Conservation (phyloP, 1,140 invertebrate species). For the Tetranychus cinnabarinus region DNA sequence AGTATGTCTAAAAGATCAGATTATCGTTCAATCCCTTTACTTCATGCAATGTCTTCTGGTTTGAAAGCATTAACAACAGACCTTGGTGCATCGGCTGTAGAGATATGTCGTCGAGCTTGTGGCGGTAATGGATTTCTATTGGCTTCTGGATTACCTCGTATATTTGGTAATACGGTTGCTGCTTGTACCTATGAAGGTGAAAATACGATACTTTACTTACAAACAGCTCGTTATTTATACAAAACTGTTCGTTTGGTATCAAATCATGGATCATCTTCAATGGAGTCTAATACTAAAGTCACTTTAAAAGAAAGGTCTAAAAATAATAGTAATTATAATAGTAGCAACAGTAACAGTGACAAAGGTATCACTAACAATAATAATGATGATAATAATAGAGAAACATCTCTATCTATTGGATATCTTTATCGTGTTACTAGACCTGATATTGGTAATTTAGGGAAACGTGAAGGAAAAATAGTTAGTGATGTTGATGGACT, state of each 20-base stretch:
- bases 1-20: constrained; percentile 43
- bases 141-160: constrained; percentile 52
- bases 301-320: too few species aligned
- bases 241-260: background rate
- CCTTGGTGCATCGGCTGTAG: constrained; percentile 42
- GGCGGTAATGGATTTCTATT: constrained; percentile 82
- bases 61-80: constrained; percentile 61
- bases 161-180: constrained; percentile 54
- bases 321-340: too few species aligned
- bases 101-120: constrained; percentile 55
- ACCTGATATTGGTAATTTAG: background rate
- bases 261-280: background rate
- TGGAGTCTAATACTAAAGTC: too few species aligned
- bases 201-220: constrained; percentile 69
- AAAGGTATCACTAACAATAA: too few species aligned
- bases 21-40: constrained; percentile 23
- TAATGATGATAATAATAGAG: background rate
- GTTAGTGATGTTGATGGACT: background rate
- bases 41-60: constrained; percentile 69
- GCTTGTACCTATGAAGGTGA: constrained; percentile 83
- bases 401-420: background rate
- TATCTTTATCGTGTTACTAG: background rate
- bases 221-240: constrained; percentile 44
- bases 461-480: background rate
- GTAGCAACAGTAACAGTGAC: too few species aligned